A percentile compares a stretch with the other conserved stretches of the same genome.
Conservation (phyloP, 92 coral and sea anemone genomes). For the Heteractis magnifica region DNA sequence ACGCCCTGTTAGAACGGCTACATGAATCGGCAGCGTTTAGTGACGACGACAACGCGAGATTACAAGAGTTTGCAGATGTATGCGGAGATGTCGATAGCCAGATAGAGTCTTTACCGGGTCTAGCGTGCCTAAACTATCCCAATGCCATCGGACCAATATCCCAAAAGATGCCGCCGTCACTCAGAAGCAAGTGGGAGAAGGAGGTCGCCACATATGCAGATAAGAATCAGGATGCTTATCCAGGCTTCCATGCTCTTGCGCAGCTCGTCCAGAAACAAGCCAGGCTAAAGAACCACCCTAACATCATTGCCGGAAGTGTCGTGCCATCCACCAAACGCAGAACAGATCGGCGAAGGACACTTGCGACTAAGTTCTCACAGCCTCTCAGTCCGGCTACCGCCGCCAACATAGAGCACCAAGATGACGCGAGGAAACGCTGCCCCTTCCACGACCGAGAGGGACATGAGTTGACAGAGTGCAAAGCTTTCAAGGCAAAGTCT, state of each 20-base stretch:
- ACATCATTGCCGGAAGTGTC: not conserved
- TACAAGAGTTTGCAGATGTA: slow-evolving; percentile 20
- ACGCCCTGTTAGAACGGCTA: slow-evolving; percentile 17
- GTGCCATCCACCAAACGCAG: not conserved
- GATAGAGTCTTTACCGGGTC: slow-evolving; percentile 1
- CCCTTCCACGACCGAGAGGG: slow-evolving; percentile 11
- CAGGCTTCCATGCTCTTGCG: slow-evolving; percentile 30
- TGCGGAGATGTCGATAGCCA: slow-evolving; percentile 18
- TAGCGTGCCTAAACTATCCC: slow-evolving; percentile 17
- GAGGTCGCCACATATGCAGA: slow-evolving; percentile 38
- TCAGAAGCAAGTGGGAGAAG: slow-evolving; percentile 22
- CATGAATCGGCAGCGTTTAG: slow-evolving; percentile 6
- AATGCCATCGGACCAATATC: slow-evolving; percentile 22
- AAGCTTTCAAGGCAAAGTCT: slow-evolving; percentile 8
- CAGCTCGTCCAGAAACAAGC: slow-evolving; percentile 34
- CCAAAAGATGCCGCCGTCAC: slow-evolving; percentile 4
- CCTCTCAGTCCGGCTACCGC: not conserved
- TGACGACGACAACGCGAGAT: not conserved
- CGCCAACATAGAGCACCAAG: too few relatives aligned
- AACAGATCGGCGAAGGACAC: slow-evolving; percentile 13
- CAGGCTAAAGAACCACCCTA: slow-evolving; percentile 28
- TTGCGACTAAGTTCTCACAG: not conserved
- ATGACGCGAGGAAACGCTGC: too few relatives aligned
- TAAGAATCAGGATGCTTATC: slow-evolving; percentile 33
- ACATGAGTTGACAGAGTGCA: slow-evolving; percentile 12